Percentiles rank a stretch among this genome's conserved stretches.
phyloP scores from a whole-genome alignment of 2,888 invertebrate species.

The Melitaea athalia region DNA sequence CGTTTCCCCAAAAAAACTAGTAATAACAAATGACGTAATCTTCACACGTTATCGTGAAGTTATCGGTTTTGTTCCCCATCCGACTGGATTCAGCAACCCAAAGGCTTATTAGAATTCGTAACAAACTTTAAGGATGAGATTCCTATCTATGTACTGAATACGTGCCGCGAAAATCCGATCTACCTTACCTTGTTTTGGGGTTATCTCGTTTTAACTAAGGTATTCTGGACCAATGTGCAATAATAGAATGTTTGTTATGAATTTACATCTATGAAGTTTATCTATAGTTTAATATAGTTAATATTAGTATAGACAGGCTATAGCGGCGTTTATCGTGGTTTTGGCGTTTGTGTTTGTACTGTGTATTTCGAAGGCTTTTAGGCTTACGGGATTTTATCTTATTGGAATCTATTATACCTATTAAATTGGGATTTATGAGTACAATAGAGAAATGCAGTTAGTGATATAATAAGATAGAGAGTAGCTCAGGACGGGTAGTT shows the following conservation, averaged over 20 bases:
- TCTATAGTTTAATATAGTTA: no score
- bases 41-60: conserved; percentile 19
- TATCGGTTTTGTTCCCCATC: conserved; percentile 38
- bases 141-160: conserved; percentile 59
- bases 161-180: conserved; percentile 50
- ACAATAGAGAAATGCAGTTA: no score
- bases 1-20: neutral
- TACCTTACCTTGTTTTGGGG: conserved; percentile 28
- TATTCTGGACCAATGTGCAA: conserved; percentile 12
- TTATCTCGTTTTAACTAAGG: conserved; percentile 27
- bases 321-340: no score
- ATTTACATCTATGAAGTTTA: neutral
- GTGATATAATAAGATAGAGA: no score
- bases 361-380: no score
- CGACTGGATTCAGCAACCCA: conserved; percentile 52
- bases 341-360: no score
- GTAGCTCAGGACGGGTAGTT: no score
- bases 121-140: conserved; percentile 70
- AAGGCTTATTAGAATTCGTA: conserved; percentile 71
- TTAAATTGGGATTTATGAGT: no score
- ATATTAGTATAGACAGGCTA: no score
- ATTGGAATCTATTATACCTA: no score
- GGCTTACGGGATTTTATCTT: no score
- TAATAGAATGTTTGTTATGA: neutral
- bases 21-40: neutral